These are phyloP conservation scores for Larimichthys crocea DNA, from an alignment of 2,113 vertebrate species.

Conservation along the genomic window DNA sequence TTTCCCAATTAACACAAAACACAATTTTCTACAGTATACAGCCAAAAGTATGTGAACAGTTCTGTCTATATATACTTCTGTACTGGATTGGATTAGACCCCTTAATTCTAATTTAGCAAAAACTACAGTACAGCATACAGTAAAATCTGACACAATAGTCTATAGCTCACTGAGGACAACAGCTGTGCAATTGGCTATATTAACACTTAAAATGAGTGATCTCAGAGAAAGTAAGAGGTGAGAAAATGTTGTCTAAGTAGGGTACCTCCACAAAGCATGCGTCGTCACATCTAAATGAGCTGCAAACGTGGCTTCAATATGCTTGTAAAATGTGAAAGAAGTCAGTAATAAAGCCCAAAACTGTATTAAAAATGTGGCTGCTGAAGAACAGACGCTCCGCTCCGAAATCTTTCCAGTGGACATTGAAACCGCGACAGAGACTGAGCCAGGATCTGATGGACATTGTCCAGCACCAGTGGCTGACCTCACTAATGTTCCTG, in stretches of 20 bases:
- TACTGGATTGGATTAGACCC: background rate
- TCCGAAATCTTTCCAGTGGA: slow-evolving; percentile 3
- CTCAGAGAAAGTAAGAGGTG: background rate
- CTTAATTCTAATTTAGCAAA: background rate
- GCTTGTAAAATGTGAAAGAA: background rate
- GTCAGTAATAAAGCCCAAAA: too few species aligned
- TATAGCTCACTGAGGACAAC: background rate
- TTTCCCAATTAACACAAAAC: slow-evolving; percentile 1
- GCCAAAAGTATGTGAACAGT: background rate
- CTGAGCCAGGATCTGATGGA: background rate
- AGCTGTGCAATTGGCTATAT: background rate
- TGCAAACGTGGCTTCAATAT: background rate
- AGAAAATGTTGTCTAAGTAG: background rate
- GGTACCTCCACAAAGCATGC: background rate
- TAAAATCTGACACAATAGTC: background rate
- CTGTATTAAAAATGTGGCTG: background rate
- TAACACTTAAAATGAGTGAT: background rate
- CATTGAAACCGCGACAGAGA: background rate
- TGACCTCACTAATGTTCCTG: slow-evolving; percentile 1
- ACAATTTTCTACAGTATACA: background rate
- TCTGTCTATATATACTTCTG: background rate
- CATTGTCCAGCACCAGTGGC: slow-evolving; percentile 18
- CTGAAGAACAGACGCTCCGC: background rate
- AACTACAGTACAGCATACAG: background rate
- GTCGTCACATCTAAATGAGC: background rate